Base-by-base conservation (phyloP, 2,113 vertebrate genomes). In the Osmerus eperlanus region DNA sequence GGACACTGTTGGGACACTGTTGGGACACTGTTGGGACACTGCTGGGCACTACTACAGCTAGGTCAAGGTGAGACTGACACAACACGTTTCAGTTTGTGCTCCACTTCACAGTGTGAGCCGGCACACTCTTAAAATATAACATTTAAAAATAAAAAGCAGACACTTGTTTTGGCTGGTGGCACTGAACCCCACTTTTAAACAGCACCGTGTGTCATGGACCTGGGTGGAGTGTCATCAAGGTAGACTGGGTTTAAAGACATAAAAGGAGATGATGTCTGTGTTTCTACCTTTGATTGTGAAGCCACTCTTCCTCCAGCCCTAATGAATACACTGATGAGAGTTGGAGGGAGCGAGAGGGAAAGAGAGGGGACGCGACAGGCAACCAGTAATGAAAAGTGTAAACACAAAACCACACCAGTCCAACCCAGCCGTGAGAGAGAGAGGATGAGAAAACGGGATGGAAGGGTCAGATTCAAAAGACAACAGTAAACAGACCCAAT, bases 391-490 rank as follows among this genome's bases (percentile, higher is more conserved):
- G 41, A 47, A 47, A 47, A 47, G 9, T 47, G 41, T 47, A 47
- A 47, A 47, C 41, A 47, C 41, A 5, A 12, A 47, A 47, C 41
- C 60, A 29, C 12, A 15, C 3, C 23, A 29, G 25, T 28, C 28
- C 19, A 14, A 14, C 60, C 23, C 11, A 28, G 60, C 12, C 60
- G 60, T 28, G 23, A 41, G 14, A n/a, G 55, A 25, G 21, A 19
- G 13, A 62, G 58, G 32, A 3, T 4, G 4, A 47, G 41, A 6
- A 47, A 63, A 51, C 65, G 70, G 73, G 54, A 63, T 8, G 28
- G 54, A 77, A 60, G 7, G 54, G 70, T 76, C 72, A 69, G 66
- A 47, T 71, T 71, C 55, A 72, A 72, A 68, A 59, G 15, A 73
- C 71, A 70, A 70, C 71, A 47, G 81, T 54, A 58, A 23, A 25